Evolutionary conservation across 2,888 invertebrate genomes (phyloP).

Genomic region (Morinoia aosen): DNA sequence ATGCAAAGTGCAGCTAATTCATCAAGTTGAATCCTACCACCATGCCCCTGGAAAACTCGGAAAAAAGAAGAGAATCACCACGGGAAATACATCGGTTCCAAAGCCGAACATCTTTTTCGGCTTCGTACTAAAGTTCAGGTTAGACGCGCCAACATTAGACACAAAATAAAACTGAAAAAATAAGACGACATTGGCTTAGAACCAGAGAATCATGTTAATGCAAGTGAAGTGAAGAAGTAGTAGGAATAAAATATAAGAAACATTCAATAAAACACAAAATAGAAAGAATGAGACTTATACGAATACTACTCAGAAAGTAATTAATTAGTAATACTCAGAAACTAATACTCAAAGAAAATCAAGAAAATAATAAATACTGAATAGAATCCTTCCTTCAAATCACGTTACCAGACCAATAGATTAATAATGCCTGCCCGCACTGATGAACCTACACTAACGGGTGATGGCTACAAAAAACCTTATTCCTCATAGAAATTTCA

Average conservation of each 20-base stretch:
- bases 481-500: not conserved
- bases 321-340: too few relatives aligned
- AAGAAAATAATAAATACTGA: not conserved
- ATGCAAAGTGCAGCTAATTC: not conserved
- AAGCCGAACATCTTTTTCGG: not conserved
- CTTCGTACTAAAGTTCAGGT: not conserved
- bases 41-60: not conserved
- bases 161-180: not conserved
- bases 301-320: not conserved
- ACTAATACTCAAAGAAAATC: not conserved
- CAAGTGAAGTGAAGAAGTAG: not conserved
- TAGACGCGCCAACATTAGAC: not conserved
- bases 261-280: not conserved
- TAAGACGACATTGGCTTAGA: not conserved
- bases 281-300: not conserved
- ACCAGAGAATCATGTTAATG: not conserved
- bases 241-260: not conserved
- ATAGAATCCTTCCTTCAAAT: not conserved
- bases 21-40: not conserved
- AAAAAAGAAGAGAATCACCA: not conserved
- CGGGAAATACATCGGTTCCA: not conserved
- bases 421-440: too few relatives aligned
- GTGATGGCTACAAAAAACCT: too few relatives aligned
- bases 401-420: too few relatives aligned
- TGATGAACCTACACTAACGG: too few relatives aligned